Conservation (phyloP, 2,113 vertebrate genomes). For the Ceyx margarethae region DNA sequence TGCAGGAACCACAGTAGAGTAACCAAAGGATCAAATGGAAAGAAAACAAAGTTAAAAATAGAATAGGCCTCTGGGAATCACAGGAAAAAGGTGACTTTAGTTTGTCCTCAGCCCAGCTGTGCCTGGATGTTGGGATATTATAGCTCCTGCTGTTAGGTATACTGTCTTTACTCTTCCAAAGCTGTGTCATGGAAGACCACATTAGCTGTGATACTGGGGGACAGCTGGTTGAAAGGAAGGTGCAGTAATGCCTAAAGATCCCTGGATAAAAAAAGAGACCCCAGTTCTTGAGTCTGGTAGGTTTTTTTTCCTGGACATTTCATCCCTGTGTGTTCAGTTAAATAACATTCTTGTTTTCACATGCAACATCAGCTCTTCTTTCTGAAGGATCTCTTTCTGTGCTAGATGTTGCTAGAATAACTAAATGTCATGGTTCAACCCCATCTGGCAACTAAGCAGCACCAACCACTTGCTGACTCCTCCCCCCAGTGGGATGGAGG, state of each 20-base stretch:
- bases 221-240: neutral
- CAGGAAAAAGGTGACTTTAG: constrained; percentile 24
- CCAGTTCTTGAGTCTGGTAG: neutral
- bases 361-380: neutral
- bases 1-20: neutral
- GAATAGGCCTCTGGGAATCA: constrained; percentile 9
- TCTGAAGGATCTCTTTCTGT: neutral
- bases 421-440: neutral
- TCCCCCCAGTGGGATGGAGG: neutral
- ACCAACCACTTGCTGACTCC: neutral
- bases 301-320: neutral
- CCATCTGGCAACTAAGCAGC: neutral
- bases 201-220: neutral
- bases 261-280: neutral
- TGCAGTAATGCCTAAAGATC: neutral
- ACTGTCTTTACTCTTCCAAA: neutral
- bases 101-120: constrained; percentile 9
- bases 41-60: constrained; percentile 35
- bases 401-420: neutral
- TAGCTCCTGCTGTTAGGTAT: neutral
- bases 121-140: neutral
- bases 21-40: neutral
- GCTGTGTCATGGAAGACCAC: neutral
- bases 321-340: neutral
- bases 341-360: neutral